Conservation (phyloP, 2,797 vertebrate species). For the Falco columbarius region DNA sequence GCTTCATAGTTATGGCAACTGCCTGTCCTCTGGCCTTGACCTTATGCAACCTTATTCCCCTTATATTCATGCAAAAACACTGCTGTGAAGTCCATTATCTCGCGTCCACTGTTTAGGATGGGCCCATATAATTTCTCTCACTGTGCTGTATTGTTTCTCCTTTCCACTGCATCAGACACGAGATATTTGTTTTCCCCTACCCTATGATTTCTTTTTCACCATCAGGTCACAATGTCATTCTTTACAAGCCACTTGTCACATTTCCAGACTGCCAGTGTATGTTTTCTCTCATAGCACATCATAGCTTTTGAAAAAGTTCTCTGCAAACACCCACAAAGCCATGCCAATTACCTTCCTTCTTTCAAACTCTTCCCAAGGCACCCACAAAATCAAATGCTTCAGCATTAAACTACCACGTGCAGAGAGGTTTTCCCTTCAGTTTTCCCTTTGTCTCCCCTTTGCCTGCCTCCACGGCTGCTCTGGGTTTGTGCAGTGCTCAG, state of each 20-base stretch:
- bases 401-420: fast-evolving
- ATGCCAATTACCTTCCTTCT: background rate
- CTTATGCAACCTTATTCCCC: background rate
- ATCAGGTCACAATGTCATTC: background rate
- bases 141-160: background rate
- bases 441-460: background rate
- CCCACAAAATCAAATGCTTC: background rate
- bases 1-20: background rate
- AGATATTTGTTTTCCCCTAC: background rate
- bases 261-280: background rate
- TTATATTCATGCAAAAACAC: background rate
- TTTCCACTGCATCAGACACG: background rate
- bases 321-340: background rate
- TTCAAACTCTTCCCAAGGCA: background rate
- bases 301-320: background rate
- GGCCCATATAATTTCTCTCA: background rate
- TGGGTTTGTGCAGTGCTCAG: background rate
- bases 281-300: background rate
- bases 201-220: background rate
- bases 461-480: background rate
- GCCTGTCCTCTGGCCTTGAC: background rate
- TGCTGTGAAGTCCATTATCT: background rate
- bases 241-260: background rate
- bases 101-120: background rate
- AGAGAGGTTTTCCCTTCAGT: background rate